Conservation (phyloP, 2,113 vertebrate genomes). For the Stegostoma tigrinum region DNA sequence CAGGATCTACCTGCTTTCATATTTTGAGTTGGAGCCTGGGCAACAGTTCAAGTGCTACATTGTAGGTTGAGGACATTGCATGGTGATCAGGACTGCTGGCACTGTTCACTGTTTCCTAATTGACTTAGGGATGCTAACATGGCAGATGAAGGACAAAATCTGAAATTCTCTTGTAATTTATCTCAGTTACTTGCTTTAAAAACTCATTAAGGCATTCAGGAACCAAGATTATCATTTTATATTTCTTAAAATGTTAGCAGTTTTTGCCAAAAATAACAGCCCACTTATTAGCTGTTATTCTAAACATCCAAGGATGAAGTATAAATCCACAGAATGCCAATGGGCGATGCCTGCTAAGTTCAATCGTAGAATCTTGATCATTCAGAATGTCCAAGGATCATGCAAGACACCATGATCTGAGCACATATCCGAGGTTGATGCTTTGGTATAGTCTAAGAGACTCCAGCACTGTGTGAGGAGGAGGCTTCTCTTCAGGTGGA, state of each 20-base stretch:
- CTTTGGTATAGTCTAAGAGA: neutral
- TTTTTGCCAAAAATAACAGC: neutral
- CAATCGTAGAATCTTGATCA: neutral
- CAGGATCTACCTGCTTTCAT: neutral
- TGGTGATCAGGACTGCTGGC: neutral
- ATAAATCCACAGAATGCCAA: neutral
- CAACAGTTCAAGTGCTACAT: neutral
- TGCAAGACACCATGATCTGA: neutral
- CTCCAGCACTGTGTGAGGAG: neutral
- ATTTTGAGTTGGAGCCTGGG: neutral
- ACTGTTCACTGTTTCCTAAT: neutral
- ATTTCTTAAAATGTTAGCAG: neutral
- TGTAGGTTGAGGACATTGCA: neutral
- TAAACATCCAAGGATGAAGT: neutral
- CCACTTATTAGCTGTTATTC: neutral
- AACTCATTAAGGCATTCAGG: neutral
- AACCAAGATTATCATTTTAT: neutral
- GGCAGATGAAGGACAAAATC: neutral
- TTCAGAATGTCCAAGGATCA: neutral
- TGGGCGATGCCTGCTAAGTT: neutral
- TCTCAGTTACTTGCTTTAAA: neutral
- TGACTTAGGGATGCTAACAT: neutral
- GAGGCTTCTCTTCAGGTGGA: neutral
- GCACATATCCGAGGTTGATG: neutral
- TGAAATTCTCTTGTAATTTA: neutral